Evolutionary conservation across 2,888 invertebrate species (phyloP), one percentile per base, ranked within the genome.

Genomic region (Willowsia nigromaculata): DNA sequence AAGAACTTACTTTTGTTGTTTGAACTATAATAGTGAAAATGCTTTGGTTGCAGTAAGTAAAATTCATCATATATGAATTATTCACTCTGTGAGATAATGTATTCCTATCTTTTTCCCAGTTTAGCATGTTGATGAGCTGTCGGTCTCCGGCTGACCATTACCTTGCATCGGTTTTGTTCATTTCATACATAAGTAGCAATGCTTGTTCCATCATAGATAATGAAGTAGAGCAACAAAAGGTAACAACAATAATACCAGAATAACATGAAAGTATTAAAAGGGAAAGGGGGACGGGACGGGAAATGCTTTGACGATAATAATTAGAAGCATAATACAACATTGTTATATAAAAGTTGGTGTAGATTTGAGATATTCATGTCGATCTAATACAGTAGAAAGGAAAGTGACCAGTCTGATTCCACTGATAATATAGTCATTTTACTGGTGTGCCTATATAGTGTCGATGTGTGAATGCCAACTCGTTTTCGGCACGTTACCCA

Each of bases 401-500:
- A 78, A 78, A 78, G 65, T 78, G 78, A 56, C 56, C 78, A 78
- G 33, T 76, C 76, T 50, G 30, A 13, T 71, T 15, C 18, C 33
- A 37, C 6, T 30, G 22, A 53, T 78, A 78, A 56, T 78, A 78
- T 18, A 78, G 53, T 22, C 53, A 56, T 33, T 71, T n/a, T 1
- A 50, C 53, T 53, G 78, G 37, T 78, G 56, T 78, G 56, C 78
- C 53, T 85, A 59, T 11, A n/a, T 82, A 37, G 85, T 90, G 90
- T 90, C 68, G 80, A 90, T 82, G 91, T 92, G 92, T 92, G 90
- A 92, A 91, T 89, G 86, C 89, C 81, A 86, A 89, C 90, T 91
- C 90, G 91, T 90, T 92, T 91, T 91, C 92, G 90, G 90, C 92
- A 92, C 91, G 89, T 90, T 90, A 90, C 89, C 65, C 6, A 27